Conservation (phyloP, 2,888 invertebrate genomes). For the Agriopis marginaria region DNA sequence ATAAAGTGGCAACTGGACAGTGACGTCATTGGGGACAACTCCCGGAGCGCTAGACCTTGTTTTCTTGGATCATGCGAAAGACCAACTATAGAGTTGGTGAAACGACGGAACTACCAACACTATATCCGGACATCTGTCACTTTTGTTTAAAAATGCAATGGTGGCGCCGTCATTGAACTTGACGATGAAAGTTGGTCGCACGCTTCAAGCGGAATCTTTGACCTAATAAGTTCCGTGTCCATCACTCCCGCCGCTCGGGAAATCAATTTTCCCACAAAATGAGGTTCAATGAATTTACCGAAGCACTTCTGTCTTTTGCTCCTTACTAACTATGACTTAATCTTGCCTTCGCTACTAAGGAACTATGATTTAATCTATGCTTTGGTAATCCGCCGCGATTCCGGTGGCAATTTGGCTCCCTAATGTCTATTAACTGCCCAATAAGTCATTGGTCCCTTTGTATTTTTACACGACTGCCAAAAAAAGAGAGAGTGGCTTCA, state of each 20-base stretch:
- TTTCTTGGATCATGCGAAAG: too few species aligned
- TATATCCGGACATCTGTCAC: too few species aligned
- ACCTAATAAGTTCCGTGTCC: constrained; percentile 21
- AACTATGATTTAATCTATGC: constrained; percentile 1
- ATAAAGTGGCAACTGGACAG: too few species aligned
- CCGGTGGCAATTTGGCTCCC: constrained; percentile 14
- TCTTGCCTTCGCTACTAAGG: background rate
- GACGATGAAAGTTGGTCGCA: background rate
- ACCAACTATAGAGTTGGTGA: too few species aligned
- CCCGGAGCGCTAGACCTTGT: too few species aligned
- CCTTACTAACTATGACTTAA: background rate
- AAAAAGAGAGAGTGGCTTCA: too few species aligned
- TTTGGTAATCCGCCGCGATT: constrained; percentile 19
- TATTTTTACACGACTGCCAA: constrained; percentile 1
- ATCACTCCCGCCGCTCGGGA: constrained; percentile 49
- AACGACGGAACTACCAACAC: too few species aligned
- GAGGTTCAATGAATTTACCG: constrained; percentile 41
- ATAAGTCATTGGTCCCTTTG: constrained; percentile 18
- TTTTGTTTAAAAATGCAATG: background rate
- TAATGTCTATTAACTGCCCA: constrained; percentile 26
- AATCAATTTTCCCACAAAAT: constrained; percentile 45
- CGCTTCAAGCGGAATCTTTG: constrained; percentile 24
- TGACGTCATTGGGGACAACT: too few species aligned
- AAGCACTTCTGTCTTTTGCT: constrained; percentile 39
- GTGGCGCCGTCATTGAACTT: background rate